Base-by-base conservation (phyloP, 2,888 invertebrate species). In the Pyrocoelia pectoralis region DNA sequence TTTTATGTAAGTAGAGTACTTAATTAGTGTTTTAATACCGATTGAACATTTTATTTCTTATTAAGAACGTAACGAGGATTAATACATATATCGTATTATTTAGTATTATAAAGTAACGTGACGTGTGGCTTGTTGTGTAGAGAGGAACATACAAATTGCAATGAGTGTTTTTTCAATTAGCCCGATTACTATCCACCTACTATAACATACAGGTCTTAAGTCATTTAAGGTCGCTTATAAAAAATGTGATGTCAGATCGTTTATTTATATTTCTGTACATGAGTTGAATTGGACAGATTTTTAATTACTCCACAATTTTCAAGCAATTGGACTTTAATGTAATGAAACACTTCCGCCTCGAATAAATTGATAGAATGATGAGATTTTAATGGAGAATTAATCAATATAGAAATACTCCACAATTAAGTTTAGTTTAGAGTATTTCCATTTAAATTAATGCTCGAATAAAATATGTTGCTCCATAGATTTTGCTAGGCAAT, bases 91-190 rank as follows among this genome's bases (percentile, higher is more conserved):
- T 33, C 33, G 33, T n/a, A 33, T 33, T 33, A 33, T n/a, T 33
- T n/a, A 10, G n/a, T n/a, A 33, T 8, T n/a, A n/a, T n/a, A n/a
- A 24, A 24, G n/a, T 10, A n/a, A 33, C 33, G 33, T 33, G 33
- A 33, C 33, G 24, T 50, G 48, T 38, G 40, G 50, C 17, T 40
- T 24, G 15, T 49, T 54, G 43, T 54, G 46, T 57, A 65, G 65
- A 24, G 24, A 66, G 68, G 67, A 68, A 70, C 63, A 68, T 60
- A 62, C 67, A 70, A 70, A 67, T 70, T 68, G 64, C 56, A 56
- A 46, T 29, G 60, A 65, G 63, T 65, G 56, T 57, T 67, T 61
- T 61, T 56, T 66, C 68, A 70, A 70, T 70, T 70, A 68, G 56
- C 60, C 43, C 63, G 55, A 70, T 68, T 70, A 66, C 57, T 51